Conservation (phyloP, 2,113 vertebrate genomes). For the Apistogramma diplotaenia region DNA sequence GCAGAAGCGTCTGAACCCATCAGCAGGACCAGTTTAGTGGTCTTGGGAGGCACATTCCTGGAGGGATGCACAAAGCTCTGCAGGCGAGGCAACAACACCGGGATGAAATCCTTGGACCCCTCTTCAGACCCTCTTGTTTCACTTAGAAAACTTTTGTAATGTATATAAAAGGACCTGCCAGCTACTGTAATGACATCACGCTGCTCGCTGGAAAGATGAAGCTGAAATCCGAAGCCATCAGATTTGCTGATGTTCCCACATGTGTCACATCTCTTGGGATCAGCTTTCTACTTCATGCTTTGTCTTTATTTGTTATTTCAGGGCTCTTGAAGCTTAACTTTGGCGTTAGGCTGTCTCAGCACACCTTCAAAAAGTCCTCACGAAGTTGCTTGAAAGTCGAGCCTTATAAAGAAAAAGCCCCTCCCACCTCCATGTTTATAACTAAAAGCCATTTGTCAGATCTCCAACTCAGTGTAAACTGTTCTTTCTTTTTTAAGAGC, state of each 20-base stretch:
- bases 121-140: too few relatives aligned
- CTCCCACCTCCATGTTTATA: background rate
- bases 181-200: too few relatives aligned
- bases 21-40: too few relatives aligned
- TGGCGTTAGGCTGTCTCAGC: constrained; percentile 5
- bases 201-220: too few relatives aligned
- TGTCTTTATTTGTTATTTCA: constrained; percentile 8
- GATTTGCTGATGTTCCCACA: background rate
- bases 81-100: too few relatives aligned
- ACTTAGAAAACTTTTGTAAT: background rate
- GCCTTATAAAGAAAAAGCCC: background rate
- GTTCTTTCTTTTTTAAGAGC: background rate
- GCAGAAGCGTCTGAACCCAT: too few relatives aligned
- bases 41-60: too few relatives aligned
- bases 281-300: background rate
- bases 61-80: too few relatives aligned
- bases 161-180: background rate
- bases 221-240: background rate
- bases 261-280: background rate
- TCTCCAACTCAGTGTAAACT: constrained; percentile 15
- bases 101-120: too few relatives aligned
- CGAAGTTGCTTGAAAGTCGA: background rate
- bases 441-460: constrained; percentile 29
- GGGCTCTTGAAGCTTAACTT: background rate
- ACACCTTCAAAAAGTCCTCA: background rate